Base-by-base conservation (phyloP, 2,113 vertebrate species). In the Columba janthina region DNA sequence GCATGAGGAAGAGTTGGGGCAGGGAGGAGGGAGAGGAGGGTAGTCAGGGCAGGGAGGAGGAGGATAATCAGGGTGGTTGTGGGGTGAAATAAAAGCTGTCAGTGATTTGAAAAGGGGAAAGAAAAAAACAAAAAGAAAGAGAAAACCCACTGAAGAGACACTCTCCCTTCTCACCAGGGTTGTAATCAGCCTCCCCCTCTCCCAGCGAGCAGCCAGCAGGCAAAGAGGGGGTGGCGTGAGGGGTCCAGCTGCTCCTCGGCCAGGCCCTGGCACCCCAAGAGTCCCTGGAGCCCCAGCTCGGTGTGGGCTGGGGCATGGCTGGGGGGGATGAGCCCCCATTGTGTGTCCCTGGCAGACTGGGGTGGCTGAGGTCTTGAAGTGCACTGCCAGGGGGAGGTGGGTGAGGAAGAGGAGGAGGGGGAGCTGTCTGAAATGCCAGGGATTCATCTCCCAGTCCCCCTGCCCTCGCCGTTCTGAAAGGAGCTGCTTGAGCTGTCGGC, bases 161-260 rank as follows among this genome's bases (percentile, higher is more conserved):
- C 76, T 93, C 85, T 93, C 70, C 90, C 83, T 93, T 81, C 91
- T 95, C 78, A 82, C 95, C 90, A 65, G 2, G 87, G 82, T 66
- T 93, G 84, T 89, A 90, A 91, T 96, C 89, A 94, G 92, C 82
- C 75, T 2, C 94, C 89, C 72, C 92, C 95, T 89, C 90, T 94
- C 83, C 67, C 74, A 89, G 72, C 0, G 6, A 97, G 88, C 88
- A 88, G 88, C 94, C 85, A 94, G 85, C 15, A 4, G 94, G 81
- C 5, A 40, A 87, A 71, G 83, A 93, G 93, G 91, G 96, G 91
- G 94, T 84, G 88, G 76, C 82, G 82, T 13, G 88, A 78, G 70
- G 32, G 74, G 89, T 86, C 92, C 96, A 96, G 91, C 88, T 96
- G 95, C 94, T 97, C 83, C 85, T 78, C 5, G 1, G 48, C 85